Conservation (phyloP, 2,797 vertebrate genomes). For the Microctenopoma stevenorrisi region DNA sequence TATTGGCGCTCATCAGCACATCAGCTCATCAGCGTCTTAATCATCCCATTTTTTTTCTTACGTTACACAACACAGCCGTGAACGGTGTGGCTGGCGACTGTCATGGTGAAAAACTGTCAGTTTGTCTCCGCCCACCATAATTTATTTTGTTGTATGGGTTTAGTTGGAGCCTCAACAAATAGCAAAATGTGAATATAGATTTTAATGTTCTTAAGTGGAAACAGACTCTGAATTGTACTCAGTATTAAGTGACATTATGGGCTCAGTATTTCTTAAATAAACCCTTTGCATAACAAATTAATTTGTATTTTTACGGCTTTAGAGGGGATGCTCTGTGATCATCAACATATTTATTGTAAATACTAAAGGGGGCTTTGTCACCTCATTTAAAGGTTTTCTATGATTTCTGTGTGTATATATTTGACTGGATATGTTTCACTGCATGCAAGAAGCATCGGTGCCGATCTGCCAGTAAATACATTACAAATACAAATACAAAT, state of each 20-base stretch:
- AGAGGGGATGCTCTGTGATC: conserved; percentile 50
- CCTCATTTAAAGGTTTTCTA: conserved; percentile 63
- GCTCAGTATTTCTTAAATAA: conserved; percentile 20
- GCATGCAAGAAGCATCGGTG: conserved; percentile 17
- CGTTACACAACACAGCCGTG: conserved; percentile 3
- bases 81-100: conserved; percentile 2
- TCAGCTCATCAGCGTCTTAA: conserved; percentile 25
- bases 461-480: neutral
- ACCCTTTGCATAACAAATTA: conserved; percentile 19
- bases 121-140: conserved; percentile 1
- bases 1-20: conserved; percentile 19
- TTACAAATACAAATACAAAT: neutral
- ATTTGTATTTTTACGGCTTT: conserved; percentile 22
- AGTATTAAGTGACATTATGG: conserved; percentile 1
- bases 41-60: conserved; percentile 22
- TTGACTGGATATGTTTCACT: conserved; percentile 27
- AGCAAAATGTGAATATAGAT: conserved; percentile 16
- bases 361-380: conserved; percentile 54
- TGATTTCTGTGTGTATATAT: conserved; percentile 50
- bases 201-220: conserved; percentile 2
- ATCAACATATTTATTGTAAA: conserved; percentile 81
- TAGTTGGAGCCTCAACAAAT: conserved; percentile 11
- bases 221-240: neutral
- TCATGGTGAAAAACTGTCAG: conserved; percentile 10
- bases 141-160: conserved; percentile 3